Evolutionary conservation across 2,113 vertebrate genomes (phyloP).

Genomic region (Platysteira castanea): DNA sequence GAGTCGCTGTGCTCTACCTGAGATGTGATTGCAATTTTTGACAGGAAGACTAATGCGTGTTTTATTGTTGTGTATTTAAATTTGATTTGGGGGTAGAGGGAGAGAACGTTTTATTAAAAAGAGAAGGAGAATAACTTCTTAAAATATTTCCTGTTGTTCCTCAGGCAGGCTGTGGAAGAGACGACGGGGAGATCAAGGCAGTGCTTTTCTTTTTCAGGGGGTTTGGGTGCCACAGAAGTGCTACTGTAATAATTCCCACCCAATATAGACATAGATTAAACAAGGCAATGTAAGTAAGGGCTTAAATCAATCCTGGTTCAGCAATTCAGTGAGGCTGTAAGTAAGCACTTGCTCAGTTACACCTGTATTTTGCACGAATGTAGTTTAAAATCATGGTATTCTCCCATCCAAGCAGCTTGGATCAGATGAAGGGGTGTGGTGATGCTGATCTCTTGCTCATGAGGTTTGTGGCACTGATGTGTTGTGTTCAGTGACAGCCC

Average conservation of each 20-base stretch:
- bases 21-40: conserved; percentile 36
- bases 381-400: background rate
- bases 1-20: background rate
- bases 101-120: conserved; percentile 47
- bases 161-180: background rate
- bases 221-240: background rate
- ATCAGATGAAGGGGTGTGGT: background rate
- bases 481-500: rapidly evolving
- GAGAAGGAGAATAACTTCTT: background rate
- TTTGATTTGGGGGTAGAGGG: conserved; percentile 41
- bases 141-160: conserved; percentile 1
- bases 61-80: conserved; percentile 66
- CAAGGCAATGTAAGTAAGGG: background rate
- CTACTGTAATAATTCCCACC: background rate
- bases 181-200: background rate
- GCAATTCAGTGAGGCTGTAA: background rate
- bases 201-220: background rate
- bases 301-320: background rate
- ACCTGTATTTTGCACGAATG: background rate
- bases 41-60: conserved; percentile 38
- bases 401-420: background rate
- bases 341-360: background rate
- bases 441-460: rapidly evolving
- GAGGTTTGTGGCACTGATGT: background rate
- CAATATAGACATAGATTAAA: background rate